phyloP scores from a whole-genome alignment of 2,888 invertebrate species.

The Alloscopus bannaensis region DNA sequence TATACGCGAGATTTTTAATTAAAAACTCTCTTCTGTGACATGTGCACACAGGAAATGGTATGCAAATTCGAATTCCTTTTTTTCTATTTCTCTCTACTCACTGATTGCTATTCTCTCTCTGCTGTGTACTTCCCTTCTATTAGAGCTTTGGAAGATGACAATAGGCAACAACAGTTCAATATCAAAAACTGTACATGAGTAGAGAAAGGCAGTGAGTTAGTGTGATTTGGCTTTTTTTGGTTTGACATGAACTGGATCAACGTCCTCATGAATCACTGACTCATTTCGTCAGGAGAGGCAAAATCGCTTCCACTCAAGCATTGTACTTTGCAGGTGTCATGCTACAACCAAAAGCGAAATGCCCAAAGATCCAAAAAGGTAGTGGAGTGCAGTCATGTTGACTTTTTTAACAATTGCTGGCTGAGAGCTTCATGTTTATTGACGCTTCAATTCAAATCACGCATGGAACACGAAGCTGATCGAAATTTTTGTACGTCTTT shows the following conservation, averaged over 20 bases:
- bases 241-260: constrained; percentile 11
- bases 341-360: background rate
- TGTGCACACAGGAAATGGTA: background rate
- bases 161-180: background rate
- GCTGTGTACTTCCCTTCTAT: background rate
- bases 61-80: background rate
- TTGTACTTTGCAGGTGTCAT: background rate
- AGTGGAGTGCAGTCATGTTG: too few relatives aligned
- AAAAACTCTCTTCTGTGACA: background rate
- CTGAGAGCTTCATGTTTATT: too few relatives aligned
- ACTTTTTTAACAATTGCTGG: too few relatives aligned
- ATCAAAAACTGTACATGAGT: background rate
- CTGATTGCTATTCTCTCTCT: background rate
- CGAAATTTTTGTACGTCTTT: too few relatives aligned
- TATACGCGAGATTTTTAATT: constrained; percentile 30
- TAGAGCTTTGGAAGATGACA: background rate
- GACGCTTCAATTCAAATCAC: too few relatives aligned
- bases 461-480: too few relatives aligned
- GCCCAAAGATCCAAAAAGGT: background rate
- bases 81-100: background rate
- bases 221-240: background rate
- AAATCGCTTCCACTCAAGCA: background rate
- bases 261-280: constrained; percentile 25
- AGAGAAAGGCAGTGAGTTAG: background rate
- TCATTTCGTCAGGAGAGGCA: constrained; percentile 4